Conservation (phyloP, 1,140 invertebrate genomes). For the Diorhabda sublineata region DNA sequence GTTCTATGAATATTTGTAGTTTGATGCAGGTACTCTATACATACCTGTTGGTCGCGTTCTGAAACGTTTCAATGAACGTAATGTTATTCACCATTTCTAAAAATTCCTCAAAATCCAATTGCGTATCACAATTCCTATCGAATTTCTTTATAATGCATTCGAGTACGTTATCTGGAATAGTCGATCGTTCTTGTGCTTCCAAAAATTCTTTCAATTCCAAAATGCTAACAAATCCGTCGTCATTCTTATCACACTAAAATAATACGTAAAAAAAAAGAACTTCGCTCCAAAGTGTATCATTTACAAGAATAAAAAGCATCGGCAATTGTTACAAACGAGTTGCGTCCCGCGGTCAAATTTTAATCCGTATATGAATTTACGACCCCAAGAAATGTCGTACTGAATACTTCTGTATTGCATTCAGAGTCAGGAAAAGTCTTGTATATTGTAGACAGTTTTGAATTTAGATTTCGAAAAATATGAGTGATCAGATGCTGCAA, state of each 20-base stretch:
- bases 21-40: not conserved
- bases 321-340: too few relatives aligned
- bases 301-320: too few relatives aligned
- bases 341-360: too few relatives aligned
- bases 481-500: too few relatives aligned
- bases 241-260: constrained; percentile 67
- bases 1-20: too few relatives aligned
- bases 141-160: constrained; percentile 64
- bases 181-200: constrained; percentile 57
- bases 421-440: too few relatives aligned
- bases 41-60: constrained; percentile 34
- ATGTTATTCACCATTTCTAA: constrained; percentile 67
- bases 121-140: constrained; percentile 70
- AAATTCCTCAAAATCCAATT: constrained; percentile 75
- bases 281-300: too few relatives aligned
- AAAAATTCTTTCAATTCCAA: constrained; percentile 61
- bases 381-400: too few relatives aligned
- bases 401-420: too few relatives aligned
- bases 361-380: too few relatives aligned
- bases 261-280: not conserved
- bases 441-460: too few relatives aligned
- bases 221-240: constrained; percentile 68
- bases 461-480: too few relatives aligned
- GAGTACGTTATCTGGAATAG: constrained; percentile 50
- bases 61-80: constrained; percentile 57